Percentiles rank a stretch among this genome's conserved stretches.
phyloP scores from a whole-genome alignment of 1,140 invertebrate species.

The Drosophila parabipectinata region DNA sequence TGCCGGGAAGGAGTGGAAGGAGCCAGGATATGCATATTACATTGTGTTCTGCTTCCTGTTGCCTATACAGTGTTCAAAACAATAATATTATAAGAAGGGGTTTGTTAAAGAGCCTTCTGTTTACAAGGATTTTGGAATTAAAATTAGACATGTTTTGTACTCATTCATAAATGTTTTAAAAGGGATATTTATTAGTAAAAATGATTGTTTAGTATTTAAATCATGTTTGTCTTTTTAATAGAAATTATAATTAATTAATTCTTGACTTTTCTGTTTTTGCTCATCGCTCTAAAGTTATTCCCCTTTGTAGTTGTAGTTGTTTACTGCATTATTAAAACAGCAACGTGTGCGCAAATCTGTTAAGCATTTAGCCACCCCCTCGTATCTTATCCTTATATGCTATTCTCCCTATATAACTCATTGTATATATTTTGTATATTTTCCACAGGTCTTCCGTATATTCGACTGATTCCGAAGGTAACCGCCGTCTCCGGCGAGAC shows the following conservation, averaged over 20 bases:
- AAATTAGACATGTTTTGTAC: neutral
- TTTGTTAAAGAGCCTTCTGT: too few species aligned
- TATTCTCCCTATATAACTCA: conserved; percentile 3
- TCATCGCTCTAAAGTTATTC: neutral
- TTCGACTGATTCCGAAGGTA: conserved; percentile 92
- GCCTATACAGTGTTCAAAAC: conserved; percentile 4
- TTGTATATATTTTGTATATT: neutral
- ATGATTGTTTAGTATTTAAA: too few species aligned
- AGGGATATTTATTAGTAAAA: too few species aligned
- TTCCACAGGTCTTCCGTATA: conserved; percentile 90
- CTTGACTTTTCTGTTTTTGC: neutral
- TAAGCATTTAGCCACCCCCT: conserved; percentile 53
- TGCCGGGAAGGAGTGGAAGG: conserved; percentile 26
- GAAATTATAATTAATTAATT: neutral
- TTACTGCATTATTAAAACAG: conserved; percentile 79
- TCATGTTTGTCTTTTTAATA: too few species aligned
- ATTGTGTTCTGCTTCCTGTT: conserved; percentile 62
- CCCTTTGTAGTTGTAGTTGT: conserved; percentile 31
- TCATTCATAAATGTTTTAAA: neutral
- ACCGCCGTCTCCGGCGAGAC: conserved; percentile 93
- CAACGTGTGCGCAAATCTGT: conserved; percentile 69
- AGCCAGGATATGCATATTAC: conserved; percentile 75
- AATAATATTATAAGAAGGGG: neutral
- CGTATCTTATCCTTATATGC: neutral
- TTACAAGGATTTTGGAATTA: neutral